Evolutionary conservation across 2,888 invertebrate species (phyloP).

Genomic region (Caenorhabditis doughertyi): DNA sequence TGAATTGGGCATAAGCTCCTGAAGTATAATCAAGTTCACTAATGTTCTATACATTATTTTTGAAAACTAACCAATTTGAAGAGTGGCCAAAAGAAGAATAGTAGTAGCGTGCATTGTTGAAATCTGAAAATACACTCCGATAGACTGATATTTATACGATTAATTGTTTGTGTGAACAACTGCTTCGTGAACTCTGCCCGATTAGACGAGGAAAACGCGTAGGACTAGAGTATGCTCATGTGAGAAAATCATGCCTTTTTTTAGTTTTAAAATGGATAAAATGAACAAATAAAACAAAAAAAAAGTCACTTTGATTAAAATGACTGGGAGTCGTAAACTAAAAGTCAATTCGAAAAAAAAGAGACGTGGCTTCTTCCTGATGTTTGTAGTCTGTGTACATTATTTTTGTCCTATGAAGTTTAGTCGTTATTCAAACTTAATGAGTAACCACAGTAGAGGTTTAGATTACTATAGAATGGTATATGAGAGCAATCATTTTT

Average conservation of each 20-base stretch:
- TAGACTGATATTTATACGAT: slow-evolving; percentile 36
- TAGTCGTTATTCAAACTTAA: too few relatives aligned
- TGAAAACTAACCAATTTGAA: slow-evolving; percentile 24
- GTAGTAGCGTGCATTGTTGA: slow-evolving; percentile 23
- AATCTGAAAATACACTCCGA: slow-evolving; percentile 26
- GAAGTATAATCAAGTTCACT: background rate
- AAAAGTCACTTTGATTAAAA: background rate
- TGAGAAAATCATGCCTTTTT: slow-evolving; percentile 25
- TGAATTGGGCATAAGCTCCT: slow-evolving; percentile 34
- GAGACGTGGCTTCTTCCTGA: slow-evolving; percentile 1
- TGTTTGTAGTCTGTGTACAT: background rate
- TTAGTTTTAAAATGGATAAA: slow-evolving; percentile 9
- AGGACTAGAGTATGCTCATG: slow-evolving; percentile 34
- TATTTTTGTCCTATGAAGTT: too few relatives aligned
- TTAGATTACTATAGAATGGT: too few relatives aligned
- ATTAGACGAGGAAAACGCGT: slow-evolving; percentile 9
- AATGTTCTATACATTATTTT: background rate
- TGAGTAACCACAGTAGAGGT: too few relatives aligned
- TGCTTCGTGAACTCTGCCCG: slow-evolving; percentile 36
- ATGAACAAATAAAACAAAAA: slow-evolving; percentile 29
- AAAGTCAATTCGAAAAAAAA: background rate
- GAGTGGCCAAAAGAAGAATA: slow-evolving; percentile 23
- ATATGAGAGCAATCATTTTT: too few relatives aligned
- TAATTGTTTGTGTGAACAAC: slow-evolving; percentile 46
- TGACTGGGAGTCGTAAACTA: slow-evolving; percentile 10